A percentile compares a stretch with the other conserved stretches of the same genome.
phyloP scores from a whole-genome alignment of 2,888 invertebrate species.

The Orthosia gothica region DNA sequence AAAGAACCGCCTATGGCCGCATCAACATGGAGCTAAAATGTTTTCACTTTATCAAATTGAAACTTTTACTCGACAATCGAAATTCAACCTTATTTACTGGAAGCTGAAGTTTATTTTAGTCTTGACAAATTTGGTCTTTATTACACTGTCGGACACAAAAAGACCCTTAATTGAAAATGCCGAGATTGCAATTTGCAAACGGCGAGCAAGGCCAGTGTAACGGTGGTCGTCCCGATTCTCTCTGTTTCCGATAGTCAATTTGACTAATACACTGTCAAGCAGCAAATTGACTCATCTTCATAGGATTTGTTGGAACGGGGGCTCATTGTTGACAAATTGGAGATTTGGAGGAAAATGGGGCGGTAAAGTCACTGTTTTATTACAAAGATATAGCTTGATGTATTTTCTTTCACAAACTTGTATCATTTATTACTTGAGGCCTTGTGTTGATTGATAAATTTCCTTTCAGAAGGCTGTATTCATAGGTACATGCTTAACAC shows the following conservation, averaged over 20 bases:
- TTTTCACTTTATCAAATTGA: conserved; percentile 64
- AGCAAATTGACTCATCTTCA: conserved; percentile 45
- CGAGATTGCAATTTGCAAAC: conserved; percentile 63
- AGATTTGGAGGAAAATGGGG: conserved; percentile 4
- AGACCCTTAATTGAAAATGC: conserved; percentile 57
- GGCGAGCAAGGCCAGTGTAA: conserved; percentile 33
- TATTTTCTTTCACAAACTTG: not conserved
- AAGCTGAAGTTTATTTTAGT: accelerated
- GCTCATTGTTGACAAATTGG: conserved; percentile 15
- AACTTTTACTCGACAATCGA: not conserved
- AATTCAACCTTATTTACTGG: not conserved
- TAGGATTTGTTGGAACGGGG: conserved; percentile 26
- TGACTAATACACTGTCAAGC: conserved; percentile 48
- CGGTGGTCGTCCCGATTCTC: conserved; percentile 45
- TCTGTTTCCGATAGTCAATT: conserved; percentile 49
- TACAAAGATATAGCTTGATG: not conserved
- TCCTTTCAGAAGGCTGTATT: too few relatives aligned
- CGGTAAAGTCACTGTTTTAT: not conserved
- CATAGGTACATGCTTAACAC: too few relatives aligned
- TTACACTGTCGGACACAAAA: conserved; percentile 41
- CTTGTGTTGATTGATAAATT: not conserved
- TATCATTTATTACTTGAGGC: not conserved
- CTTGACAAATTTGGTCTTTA: not conserved
- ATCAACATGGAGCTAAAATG: conserved; percentile 53
- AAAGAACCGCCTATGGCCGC: conserved; percentile 43